Evolutionary conservation across 1,140 invertebrate species (phyloP).

Genomic region (Eriosoma lanigerum): DNA sequence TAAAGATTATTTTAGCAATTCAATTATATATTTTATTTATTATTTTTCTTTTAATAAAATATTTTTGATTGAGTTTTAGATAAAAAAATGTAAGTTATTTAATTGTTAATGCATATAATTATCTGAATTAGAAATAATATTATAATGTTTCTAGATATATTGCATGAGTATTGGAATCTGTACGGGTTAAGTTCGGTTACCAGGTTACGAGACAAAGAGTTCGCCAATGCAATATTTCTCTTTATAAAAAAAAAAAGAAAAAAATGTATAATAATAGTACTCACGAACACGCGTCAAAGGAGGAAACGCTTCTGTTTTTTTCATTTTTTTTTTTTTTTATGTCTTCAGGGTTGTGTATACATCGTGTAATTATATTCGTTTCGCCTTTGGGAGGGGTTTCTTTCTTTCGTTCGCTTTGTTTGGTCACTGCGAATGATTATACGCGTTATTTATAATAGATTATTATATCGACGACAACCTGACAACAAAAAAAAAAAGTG

Average conservation of each 20-base stretch:
- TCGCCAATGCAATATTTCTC: background rate
- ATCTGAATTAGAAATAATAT: too few species aligned
- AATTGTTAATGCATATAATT: too few species aligned
- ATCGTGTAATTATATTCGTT: background rate
- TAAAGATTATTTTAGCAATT: too few species aligned
- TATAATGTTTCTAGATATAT: too few species aligned
- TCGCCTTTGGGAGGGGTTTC: background rate
- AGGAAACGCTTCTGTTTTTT: background rate
- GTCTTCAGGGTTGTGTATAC: background rate
- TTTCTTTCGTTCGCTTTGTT: background rate
- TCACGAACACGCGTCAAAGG: background rate
- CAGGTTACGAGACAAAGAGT: background rate
- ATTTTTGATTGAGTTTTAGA: too few species aligned
- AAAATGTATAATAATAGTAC: too few species aligned
- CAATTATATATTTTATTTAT: too few species aligned
- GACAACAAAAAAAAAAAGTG: background rate
- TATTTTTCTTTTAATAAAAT: too few species aligned
- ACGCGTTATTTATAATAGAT: background rate
- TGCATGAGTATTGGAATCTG: too few species aligned
- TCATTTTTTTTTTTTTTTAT: background rate
- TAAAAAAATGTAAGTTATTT: too few species aligned
- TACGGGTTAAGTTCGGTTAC: background rate
- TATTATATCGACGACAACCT: background rate
- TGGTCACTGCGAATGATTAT: background rate
- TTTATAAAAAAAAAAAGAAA: too few species aligned